A percentile compares a stretch with the other conserved stretches of the same genome.
phyloP scores from a whole-genome alignment of 2,888 invertebrate species.

The Acholoe squamosa region DNA sequence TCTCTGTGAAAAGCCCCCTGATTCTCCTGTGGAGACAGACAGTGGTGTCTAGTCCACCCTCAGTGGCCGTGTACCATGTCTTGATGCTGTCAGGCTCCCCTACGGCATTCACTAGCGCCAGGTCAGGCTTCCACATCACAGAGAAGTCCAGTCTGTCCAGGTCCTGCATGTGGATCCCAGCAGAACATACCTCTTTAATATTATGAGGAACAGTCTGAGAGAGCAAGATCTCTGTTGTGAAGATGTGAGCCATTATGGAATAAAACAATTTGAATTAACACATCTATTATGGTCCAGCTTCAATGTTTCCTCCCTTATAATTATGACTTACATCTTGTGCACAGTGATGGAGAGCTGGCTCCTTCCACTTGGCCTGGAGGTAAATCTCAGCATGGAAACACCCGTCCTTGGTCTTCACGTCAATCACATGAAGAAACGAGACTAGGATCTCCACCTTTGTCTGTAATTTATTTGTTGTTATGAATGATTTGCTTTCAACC shows the following conservation, averaged over 20 bases:
- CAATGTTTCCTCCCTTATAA: too few species aligned
- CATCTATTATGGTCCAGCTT: too few species aligned
- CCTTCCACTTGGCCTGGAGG: slow-evolving; percentile 3
- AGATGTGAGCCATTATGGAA: too few species aligned
- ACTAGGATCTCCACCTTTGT: not conserved
- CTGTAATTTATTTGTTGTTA: too few species aligned
- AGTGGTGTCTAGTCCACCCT: not conserved
- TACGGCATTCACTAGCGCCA: slow-evolving; percentile 36
- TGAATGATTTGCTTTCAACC: too few species aligned
- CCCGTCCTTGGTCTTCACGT: not conserved
- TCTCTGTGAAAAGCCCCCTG: slow-evolving; percentile 47
- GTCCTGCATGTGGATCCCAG: too few species aligned
- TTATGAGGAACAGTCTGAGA: too few species aligned
- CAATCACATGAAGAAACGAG: slow-evolving; percentile 21
- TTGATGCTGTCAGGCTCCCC: slow-evolving; percentile 36
- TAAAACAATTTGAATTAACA: too few species aligned
- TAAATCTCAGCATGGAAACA: slow-evolving; percentile 31
- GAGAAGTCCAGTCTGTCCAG: slow-evolving; percentile 20
- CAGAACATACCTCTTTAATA: too few species aligned
- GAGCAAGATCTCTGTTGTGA: too few species aligned
- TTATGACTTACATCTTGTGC: not conserved
- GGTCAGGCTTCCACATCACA: slow-evolving; percentile 3
- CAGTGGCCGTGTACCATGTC: slow-evolving; percentile 1
- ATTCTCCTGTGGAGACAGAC: slow-evolving; percentile 14
- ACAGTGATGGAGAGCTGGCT: not conserved